Percentiles rank a stretch among this genome's conserved stretches.
Conservation (phyloP, 2,113 vertebrate genomes). For the Blennius ocellaris region DNA sequence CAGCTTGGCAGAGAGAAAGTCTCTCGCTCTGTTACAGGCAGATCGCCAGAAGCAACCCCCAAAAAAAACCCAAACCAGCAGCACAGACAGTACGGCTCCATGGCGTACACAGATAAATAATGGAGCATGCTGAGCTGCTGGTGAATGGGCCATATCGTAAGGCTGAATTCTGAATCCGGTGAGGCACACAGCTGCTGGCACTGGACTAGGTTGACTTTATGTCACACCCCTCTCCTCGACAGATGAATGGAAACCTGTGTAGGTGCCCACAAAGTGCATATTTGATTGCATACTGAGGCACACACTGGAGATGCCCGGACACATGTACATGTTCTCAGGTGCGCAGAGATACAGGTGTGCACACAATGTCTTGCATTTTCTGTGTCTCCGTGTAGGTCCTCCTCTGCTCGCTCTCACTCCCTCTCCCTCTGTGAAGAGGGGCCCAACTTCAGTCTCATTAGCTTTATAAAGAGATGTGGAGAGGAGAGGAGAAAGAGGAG, state of each 20-base stretch:
- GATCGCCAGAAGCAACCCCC: conserved; percentile 52
- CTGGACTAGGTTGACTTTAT: conserved; percentile 41
- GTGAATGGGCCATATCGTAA: conserved; percentile 62
- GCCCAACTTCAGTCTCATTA: conserved; percentile 86
- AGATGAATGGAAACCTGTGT: conserved; percentile 45
- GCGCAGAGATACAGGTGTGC: conserved; percentile 25
- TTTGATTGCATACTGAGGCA: conserved; percentile 43
- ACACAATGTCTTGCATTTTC: conserved; percentile 6
- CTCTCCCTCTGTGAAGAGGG: conserved; percentile 63
- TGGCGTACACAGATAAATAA: conserved; percentile 60
- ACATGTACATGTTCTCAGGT: conserved; percentile 40
- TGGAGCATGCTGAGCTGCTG: conserved; percentile 54
- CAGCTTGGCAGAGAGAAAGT: conserved; percentile 49
- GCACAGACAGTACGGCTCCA: conserved; percentile 86
- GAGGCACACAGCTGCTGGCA: conserved; percentile 41
- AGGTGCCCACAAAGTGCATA: conserved; percentile 53
- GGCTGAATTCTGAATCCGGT: conserved; percentile 56
- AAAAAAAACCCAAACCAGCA: conserved; percentile 35
- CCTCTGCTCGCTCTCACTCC: conserved; percentile 50
- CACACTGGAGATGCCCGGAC: conserved; percentile 14
- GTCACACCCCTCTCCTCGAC: conserved; percentile 30
- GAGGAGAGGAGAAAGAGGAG: conserved; percentile 75
- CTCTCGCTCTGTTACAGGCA: conserved; percentile 42
- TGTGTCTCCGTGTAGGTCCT: conserved; percentile 43
- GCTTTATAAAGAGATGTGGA: conserved; percentile 84